These are phyloP conservation scores for Neostethus bicornis DNA, from an alignment of 2,797 vertebrate species.

Conservation along the genomic window DNA sequence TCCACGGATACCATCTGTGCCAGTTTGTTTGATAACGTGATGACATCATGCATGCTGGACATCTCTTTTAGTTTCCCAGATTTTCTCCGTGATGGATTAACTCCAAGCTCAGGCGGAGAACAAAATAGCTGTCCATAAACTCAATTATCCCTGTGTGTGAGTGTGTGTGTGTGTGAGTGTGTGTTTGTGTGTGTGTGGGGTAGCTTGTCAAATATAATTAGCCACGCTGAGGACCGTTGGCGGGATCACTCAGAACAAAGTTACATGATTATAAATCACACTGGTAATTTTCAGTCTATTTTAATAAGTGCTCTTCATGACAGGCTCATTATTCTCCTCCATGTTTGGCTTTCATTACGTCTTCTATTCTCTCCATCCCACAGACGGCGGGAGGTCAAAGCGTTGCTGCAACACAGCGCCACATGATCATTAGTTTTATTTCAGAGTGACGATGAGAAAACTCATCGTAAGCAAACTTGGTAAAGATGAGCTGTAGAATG, in stretches of 20 bases:
- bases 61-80: conserved; percentile 7
- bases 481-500: no score
- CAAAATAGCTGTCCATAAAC: conserved; percentile 11
- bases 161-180: conserved; percentile 18
- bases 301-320: conserved; percentile 46
- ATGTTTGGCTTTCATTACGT: background rate
- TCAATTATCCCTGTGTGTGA: conserved; percentile 25
- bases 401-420: background rate
- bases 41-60: no score
- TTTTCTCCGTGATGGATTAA: conserved; percentile 28
- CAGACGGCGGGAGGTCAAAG: background rate
- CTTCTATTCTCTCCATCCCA: background rate
- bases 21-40: no score
- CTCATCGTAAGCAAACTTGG: no score
- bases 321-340: conserved; percentile 6
- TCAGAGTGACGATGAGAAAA: no score
- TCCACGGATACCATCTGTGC: no score
- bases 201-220: conserved; percentile 48
- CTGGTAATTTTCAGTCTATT: conserved; percentile 48
- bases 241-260: conserved; percentile 45
- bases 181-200: conserved; percentile 13
- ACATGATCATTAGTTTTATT: background rate
- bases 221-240: conserved; percentile 1
- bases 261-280: conserved; percentile 49
- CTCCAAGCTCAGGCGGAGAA: conserved; percentile 12